Conservation (phyloP, 2,888 invertebrate genomes). For the Thecocarcelia acutangulata region DNA sequence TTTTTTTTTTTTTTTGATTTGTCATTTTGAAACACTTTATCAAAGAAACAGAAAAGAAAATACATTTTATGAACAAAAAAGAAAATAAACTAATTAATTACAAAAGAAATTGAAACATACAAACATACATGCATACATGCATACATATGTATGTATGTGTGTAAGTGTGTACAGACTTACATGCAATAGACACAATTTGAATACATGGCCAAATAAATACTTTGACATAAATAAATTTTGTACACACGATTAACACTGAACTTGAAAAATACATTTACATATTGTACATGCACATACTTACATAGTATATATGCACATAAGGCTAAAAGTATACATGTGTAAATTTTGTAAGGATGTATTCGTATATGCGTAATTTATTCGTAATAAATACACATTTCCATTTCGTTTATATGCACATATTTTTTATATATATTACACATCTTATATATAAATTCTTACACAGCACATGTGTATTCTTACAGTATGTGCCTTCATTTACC, state of each 20-base stretch:
- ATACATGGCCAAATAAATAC: slow-evolving; percentile 10
- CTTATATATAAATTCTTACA: too few species aligned
- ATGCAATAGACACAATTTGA: background rate
- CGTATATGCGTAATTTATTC: too few species aligned
- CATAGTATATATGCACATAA: background rate
- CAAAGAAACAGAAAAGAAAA: slow-evolving; percentile 1
- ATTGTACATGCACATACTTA: background rate
- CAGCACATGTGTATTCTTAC: too few species aligned
- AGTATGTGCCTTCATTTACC: too few species aligned
- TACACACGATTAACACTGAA: slow-evolving; percentile 54
- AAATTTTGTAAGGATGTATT: too few species aligned
- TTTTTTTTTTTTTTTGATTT: slow-evolving; percentile 3
- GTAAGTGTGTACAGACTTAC: too few species aligned
- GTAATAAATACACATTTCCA: too few species aligned
- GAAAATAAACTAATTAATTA: slow-evolving; percentile 32
- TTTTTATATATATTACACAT: too few species aligned
- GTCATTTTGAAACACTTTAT: slow-evolving; percentile 42
- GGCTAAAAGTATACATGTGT: too few species aligned
- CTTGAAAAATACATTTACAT: slow-evolving; percentile 50
- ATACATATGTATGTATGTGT: too few species aligned
- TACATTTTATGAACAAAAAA: background rate
- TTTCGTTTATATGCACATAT: too few species aligned
- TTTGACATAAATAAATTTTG: background rate
- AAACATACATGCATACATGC: too few species aligned
- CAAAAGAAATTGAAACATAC: slow-evolving; percentile 9